Base-by-base conservation (phyloP, 2,113 vertebrate species). In the Nothobranchius furzeri region DNA sequence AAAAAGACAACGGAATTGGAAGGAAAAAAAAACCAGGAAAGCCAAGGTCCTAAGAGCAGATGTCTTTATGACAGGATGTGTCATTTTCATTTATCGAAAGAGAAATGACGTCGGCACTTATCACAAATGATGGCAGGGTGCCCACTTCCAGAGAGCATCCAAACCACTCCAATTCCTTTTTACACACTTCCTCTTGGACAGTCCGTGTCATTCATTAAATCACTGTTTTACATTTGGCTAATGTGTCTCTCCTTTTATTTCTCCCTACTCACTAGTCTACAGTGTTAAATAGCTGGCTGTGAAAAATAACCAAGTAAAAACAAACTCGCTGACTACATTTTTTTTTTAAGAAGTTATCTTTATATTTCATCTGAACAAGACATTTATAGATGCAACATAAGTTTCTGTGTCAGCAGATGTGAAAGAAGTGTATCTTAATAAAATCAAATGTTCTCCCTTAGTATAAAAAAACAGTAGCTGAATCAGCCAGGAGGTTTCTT, bases 21-120 rank as follows among this genome's bases (percentile, higher is more conserved):
- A 61, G 25, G 49, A 30, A 59, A 36, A 60, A 61, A 61, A 24
- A 24, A 43, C 2, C 47, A 55, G 4, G 7, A 56, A 20, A 49
- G 14, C 17, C n/a, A 12, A 58, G n/a, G 70, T 68, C 59, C 52
- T 64, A 4, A 47, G 67, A 69, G 49, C 75, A 83, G 57, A 76
- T 78, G 54, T 69, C 61, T 74, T 64, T 79, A 75, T 77, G 57
- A 78, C 55, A 55, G 67, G 13, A 14, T 17, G 35, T 72, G 40
- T 53, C 24, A 51, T 74, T 42, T 17, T 69, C 54, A 68, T 76
- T 77, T 70, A 61, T 9, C 1, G 45, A 47, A 72, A 48, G 30
- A 61, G 9, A 70, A 56, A 61, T 86, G 75, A 86, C 57, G 50
- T 90, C 75, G 73, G 67, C 69, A 55, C 58, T 69, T 55, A 62